Percentiles rank a stretch among this genome's conserved stretches.
These are phyloP conservation scores for Scrobipalpa costella DNA, from an alignment of 2,888 invertebrate species.

Conservation along the genomic window DNA sequence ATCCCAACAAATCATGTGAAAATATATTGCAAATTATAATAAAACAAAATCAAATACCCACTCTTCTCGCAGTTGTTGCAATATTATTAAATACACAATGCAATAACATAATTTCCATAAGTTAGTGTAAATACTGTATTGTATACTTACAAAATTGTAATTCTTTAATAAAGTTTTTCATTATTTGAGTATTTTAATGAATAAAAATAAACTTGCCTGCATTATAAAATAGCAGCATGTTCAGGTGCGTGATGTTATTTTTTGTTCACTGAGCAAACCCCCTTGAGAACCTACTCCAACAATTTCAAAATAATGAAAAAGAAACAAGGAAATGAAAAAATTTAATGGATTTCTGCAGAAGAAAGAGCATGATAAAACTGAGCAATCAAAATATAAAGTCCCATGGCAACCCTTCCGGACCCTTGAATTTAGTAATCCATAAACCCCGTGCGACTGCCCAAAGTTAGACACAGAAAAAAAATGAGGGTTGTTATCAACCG, in stretches of 20 bases:
- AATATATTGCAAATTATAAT: too few species aligned
- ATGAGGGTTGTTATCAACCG: constrained; percentile 61
- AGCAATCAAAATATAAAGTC: constrained; percentile 1
- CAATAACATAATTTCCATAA: too few species aligned
- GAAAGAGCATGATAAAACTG: not conserved
- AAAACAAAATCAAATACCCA: too few species aligned
- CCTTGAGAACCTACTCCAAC: not conserved
- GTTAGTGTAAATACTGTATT: too few species aligned
- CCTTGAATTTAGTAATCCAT: constrained; percentile 3
- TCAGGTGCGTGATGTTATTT: not conserved
- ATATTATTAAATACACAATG: too few species aligned
- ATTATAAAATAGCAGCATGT: not conserved
- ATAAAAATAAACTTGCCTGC: not conserved
- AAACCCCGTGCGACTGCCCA: not conserved
- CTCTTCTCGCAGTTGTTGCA: too few species aligned
- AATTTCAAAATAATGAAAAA: not conserved
- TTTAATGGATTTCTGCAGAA: not conserved
- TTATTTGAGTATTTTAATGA: too few species aligned
- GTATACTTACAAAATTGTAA: too few species aligned
- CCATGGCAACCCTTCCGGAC: constrained; percentile 6
- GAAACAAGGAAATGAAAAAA: not conserved
- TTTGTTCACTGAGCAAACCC: not conserved
- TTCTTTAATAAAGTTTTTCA: too few species aligned
- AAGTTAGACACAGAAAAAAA: not conserved
- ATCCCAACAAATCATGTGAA: too few species aligned